phyloP scores from a whole-genome alignment of 2,797 vertebrate genomes.

The Tenualosa ilisha region DNA sequence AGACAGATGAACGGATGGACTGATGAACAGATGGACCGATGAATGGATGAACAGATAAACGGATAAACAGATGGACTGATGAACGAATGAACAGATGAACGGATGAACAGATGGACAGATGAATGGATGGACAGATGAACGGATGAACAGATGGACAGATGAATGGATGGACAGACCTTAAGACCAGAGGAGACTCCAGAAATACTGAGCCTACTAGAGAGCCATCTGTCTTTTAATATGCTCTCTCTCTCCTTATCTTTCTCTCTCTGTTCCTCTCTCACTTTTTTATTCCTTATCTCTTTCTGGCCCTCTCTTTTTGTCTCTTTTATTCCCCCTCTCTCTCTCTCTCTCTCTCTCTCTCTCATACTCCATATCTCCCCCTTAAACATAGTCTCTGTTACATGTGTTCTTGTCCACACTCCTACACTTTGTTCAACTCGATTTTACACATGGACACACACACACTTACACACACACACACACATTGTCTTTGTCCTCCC shows the following conservation, averaged over 20 bases:
- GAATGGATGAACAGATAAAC: neutral
- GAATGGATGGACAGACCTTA: neutral
- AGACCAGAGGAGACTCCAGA: neutral
- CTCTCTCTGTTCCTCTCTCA: neutral
- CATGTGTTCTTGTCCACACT: no score
- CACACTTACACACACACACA: neutral
- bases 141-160: no score
- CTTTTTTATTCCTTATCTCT: neutral
- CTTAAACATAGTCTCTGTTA: no score
- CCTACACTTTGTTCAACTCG: no score
- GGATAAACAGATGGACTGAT: no score
- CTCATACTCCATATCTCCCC: no score
- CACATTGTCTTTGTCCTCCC: no score
- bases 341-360: neutral
- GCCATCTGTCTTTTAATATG: neutral
- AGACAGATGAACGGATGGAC: no score
- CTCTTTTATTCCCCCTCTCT: neutral
- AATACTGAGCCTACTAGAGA: neutral
- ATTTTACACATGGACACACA: no score
- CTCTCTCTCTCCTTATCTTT: neutral
- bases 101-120: no score
- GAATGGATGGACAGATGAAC: neutral
- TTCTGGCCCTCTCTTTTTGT: neutral
- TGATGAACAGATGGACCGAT: no score
- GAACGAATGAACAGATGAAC: no score